Conservation (phyloP, 2,888 invertebrate species). For the Helicoverpa assulta region DNA sequence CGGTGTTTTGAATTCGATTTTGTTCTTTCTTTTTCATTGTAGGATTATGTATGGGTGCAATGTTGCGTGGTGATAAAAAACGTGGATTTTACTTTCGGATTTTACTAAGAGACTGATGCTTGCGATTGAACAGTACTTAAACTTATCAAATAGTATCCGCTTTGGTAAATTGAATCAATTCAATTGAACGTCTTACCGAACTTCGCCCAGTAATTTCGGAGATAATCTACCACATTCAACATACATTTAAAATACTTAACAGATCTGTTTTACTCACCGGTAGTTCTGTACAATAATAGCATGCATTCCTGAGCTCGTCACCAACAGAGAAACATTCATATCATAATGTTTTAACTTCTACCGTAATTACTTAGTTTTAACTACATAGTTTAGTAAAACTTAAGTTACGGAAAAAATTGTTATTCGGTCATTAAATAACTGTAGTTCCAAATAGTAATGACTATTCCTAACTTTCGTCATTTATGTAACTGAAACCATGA, state of each 20-base stretch:
- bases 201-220: conserved; percentile 4
- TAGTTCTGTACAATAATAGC: conserved; percentile 32
- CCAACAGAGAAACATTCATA: neutral
- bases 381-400: neutral
- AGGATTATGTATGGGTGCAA: neutral
- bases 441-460: conserved; percentile 13
- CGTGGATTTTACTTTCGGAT: neutral
- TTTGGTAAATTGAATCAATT: neutral
- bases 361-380: neutral
- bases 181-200: neutral
- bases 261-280: conserved; percentile 45
- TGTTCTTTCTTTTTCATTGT: neutral
- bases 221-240: conserved; percentile 5
- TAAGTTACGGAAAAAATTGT: neutral
- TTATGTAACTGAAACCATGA: neutral
- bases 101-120: neutral
- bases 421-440: neutral
- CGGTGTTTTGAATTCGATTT: conserved; percentile 29
- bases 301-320: conserved; percentile 33
- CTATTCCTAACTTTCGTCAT: conserved; percentile 1
- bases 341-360: neutral
- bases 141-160: neutral
- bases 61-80: neutral
- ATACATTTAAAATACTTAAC: conserved; percentile 9
- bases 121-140: no score